Conservation (phyloP, 2,888 invertebrate species). For the Archaeoteleia sp. region DNA sequence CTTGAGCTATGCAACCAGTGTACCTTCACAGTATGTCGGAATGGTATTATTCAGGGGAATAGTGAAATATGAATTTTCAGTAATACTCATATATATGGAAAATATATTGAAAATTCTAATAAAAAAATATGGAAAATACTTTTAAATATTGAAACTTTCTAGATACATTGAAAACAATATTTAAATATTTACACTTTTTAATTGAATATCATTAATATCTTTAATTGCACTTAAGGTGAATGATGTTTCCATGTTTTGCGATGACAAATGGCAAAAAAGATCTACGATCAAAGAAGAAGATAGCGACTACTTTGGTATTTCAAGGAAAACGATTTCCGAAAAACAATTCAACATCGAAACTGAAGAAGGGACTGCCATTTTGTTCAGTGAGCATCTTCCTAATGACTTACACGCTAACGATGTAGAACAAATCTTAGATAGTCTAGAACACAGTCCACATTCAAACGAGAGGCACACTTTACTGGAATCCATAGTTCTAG, state of each 20-base stretch:
- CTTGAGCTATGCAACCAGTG: too few species aligned
- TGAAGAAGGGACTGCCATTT: slow-evolving; percentile 61
- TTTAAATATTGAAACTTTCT: too few species aligned
- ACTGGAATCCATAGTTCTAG: slow-evolving; percentile 74
- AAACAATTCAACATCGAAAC: slow-evolving; percentile 59
- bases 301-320: neutral
- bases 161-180: too few species aligned
- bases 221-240: slow-evolving; percentile 7
- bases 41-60: too few species aligned
- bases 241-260: neutral
- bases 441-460: slow-evolving; percentile 48
- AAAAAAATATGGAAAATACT: too few species aligned
- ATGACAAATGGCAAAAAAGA: slow-evolving; percentile 3
- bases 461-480: slow-evolving; percentile 67
- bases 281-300: neutral
- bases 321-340: neutral
- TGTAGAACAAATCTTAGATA: slow-evolving; percentile 35
- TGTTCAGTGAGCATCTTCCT: slow-evolving; percentile 57
- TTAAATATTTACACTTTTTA: too few species aligned
- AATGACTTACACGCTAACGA: slow-evolving; percentile 63
- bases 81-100: too few species aligned
- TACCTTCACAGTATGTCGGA: too few species aligned
- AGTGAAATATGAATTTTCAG: too few species aligned
- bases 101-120: too few species aligned
- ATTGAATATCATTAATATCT: too few species aligned